Conservation (phyloP, 2,113 vertebrate species). For the Lutjanus erythropterus region DNA sequence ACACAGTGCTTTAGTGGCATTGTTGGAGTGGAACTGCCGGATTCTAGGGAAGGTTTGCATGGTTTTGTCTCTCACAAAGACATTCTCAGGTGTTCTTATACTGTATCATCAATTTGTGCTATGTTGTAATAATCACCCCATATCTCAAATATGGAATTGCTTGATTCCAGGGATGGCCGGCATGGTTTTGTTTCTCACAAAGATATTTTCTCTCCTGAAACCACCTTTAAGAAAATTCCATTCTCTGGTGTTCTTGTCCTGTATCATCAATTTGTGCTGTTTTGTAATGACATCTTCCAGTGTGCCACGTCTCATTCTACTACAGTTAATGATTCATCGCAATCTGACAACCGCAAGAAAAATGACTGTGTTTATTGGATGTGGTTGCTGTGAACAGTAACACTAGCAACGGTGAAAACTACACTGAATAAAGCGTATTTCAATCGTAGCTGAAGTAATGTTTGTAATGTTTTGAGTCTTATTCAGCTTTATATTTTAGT, state of each 20-base stretch:
- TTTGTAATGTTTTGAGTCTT: no score
- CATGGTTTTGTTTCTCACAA: conserved; percentile 49
- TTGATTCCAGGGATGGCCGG: conserved; percentile 47
- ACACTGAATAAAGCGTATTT: no score
- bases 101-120: no score
- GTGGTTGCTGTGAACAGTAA: no score
- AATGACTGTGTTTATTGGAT: background rate
- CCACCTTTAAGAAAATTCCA: background rate
- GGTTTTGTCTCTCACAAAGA: no score
- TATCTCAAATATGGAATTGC: conserved; percentile 60
- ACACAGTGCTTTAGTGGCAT: conserved; percentile 65
- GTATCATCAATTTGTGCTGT: conserved; percentile 6
- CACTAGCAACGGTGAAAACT: background rate
- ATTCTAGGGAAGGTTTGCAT: no score
- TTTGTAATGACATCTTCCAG: conserved; percentile 2
- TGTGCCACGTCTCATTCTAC: conserved; percentile 9
- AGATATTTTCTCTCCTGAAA: conserved; percentile 18
- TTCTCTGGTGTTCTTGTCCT: conserved; percentile 3
- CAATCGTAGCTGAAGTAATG: no score
- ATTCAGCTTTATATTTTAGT: no score
- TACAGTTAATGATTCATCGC: background rate
- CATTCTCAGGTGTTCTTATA: no score
- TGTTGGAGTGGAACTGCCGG: conserved; percentile 65
- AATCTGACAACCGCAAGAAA: background rate
- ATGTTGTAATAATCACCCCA: no score